Evolutionary conservation across 2,888 invertebrate species (phyloP).

Genomic region (Epirrita christyi): DNA sequence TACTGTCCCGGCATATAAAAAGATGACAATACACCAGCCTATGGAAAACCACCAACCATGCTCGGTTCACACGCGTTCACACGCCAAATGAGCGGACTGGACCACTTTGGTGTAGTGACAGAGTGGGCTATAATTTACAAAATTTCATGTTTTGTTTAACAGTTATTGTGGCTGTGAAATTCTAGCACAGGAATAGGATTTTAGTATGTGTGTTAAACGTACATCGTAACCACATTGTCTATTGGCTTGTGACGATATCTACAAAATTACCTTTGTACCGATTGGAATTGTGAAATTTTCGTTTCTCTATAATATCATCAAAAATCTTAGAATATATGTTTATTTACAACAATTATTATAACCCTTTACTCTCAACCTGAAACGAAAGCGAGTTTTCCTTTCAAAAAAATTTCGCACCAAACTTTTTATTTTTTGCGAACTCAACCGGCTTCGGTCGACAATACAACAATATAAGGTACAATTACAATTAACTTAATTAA

Average conservation of each 20-base stretch:
- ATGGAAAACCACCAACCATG: slow-evolving; percentile 66
- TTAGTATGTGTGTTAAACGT: slow-evolving; percentile 12
- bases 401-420: too few species aligned
- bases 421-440: too few species aligned
- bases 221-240: neutral
- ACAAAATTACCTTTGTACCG: neutral
- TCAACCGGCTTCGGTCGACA: too few species aligned
- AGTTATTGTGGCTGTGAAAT: slow-evolving; percentile 13
- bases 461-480: too few species aligned
- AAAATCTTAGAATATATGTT: too few species aligned
- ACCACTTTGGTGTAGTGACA: slow-evolving; percentile 27
- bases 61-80: slow-evolving; percentile 55
- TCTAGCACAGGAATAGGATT: slow-evolving; percentile 16
- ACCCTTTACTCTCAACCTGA: too few species aligned
- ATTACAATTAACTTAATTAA: too few species aligned
- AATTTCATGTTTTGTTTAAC: slow-evolving; percentile 32
- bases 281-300: too few species aligned
- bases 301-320: too few species aligned
- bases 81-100: slow-evolving; percentile 33
- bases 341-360: too few species aligned
- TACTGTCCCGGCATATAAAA: slow-evolving; percentile 62
- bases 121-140: slow-evolving; percentile 32
- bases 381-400: too few species aligned
- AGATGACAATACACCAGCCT: slow-evolving; percentile 66
- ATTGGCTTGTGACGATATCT: slow-evolving; percentile 2